Percentiles rank a stretch among this genome's conserved stretches.
phyloP scores from a whole-genome alignment of 2,113 vertebrate species.

The Diadophis punctatus region DNA sequence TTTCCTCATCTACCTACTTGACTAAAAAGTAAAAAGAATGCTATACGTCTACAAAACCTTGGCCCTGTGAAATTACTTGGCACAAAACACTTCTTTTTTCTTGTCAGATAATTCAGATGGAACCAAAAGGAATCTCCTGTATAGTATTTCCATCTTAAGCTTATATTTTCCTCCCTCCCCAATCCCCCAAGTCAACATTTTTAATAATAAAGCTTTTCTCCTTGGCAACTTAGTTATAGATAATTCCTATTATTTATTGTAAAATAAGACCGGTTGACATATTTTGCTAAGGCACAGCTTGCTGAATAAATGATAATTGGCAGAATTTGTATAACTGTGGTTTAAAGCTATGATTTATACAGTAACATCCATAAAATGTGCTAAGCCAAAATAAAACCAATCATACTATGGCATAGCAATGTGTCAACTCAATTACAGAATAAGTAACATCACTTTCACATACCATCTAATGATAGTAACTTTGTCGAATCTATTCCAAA shows the following conservation, averaged over 20 bases:
- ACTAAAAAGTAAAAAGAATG: background rate
- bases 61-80: background rate
- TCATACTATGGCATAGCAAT: background rate
- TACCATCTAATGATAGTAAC: background rate
- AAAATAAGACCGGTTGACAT: background rate
- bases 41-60: background rate
- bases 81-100: background rate
- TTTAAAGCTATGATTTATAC: background rate
- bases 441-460: background rate
- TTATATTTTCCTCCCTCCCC: background rate
- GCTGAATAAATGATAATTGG: background rate
- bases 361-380: background rate
- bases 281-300: background rate
- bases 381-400: background rate
- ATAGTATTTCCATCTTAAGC: background rate
- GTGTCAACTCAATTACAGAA: background rate
- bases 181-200: background rate
- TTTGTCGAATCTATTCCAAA: background rate
- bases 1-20: background rate
- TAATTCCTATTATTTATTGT: background rate
- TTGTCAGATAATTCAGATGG: background rate
- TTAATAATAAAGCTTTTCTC: background rate
- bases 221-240: background rate
- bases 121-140: background rate
- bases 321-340: background rate